Evolutionary conservation across 2,888 invertebrate genomes (phyloP), one percentile per base, ranked within the genome.

Genomic region (Drosophila histrio): DNA sequence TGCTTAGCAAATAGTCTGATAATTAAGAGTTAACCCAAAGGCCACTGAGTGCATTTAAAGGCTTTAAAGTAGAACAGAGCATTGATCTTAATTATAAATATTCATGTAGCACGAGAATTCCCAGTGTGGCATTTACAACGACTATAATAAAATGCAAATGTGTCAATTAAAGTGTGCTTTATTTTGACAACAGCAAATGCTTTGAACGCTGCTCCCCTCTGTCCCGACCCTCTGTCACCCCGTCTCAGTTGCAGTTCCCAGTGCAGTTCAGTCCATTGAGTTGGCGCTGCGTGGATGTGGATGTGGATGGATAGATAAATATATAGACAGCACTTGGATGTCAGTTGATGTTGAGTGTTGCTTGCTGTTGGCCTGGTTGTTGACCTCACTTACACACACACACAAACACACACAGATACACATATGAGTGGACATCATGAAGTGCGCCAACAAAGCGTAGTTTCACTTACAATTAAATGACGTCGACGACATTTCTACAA

Each of bases 91-190:
- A 85, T 85, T 85, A 80, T 84, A 84, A 87, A 85, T 81, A 85
- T 85, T 84, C 80, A 87, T 77, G 84, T 61, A 69, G 50, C 49
- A 28, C 22, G 41, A 49, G 57, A 62, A 60, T 66, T 64, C 59
- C 67, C 84, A 80, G 66, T 64, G 62, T 69, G 73, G 85, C 72
- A 79, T 64, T 61, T 71, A 57, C 52, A 30, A 44, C 41, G 44
- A 21, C 54, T 62, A 78, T 74, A 82, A 80, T 85, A 77, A 87
- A 87, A 86, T 86, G 85, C 89, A 88, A 86, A 86, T 86, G 87
- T 87, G 87, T 88, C 89, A 86, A 86, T 86, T 86, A 88, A 87
- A 86, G 83, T 87, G 89, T 74, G 86, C 86, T 87, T 87, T 85
- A 88, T 88, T 86, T 88, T 86, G 85, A 87, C 84, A 88, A 74